Evolutionary conservation across 1,140 invertebrate species (phyloP).

Genomic region (Sycophaga agraensis): DNA sequence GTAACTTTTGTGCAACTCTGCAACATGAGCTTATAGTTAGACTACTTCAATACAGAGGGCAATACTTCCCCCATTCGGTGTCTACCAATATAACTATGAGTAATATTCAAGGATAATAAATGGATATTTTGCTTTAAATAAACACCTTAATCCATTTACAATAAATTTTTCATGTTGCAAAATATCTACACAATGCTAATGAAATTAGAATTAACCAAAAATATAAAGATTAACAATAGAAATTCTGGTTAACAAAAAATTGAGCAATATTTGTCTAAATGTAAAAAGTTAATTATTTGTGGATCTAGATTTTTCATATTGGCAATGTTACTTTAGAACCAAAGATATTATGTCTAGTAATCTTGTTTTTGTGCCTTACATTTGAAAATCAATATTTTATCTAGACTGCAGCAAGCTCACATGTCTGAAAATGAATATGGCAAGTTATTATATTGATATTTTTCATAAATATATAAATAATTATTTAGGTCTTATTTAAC

Average conservation of each 20-base stretch:
- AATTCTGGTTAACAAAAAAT: too few species aligned
- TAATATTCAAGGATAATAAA: slow-evolving; percentile 13
- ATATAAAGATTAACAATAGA: too few species aligned
- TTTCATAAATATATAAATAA: too few species aligned
- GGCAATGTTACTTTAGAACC: too few species aligned
- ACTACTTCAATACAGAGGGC: slow-evolving; percentile 30
- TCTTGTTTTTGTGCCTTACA: too few species aligned
- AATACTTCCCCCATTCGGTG: slow-evolving; percentile 11
- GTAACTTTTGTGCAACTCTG: slow-evolving; percentile 9
- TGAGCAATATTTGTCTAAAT: too few species aligned
- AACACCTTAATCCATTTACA: background rate
- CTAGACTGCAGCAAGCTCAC: background rate
- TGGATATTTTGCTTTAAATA: slow-evolving; percentile 6
- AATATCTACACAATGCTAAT: too few species aligned
- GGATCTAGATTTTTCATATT: too few species aligned
- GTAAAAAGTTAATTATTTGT: too few species aligned
- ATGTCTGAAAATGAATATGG: slow-evolving; percentile 10
- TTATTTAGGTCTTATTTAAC: too few species aligned
- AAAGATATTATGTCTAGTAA: too few species aligned
- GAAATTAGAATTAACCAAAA: too few species aligned
- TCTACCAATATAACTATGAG: slow-evolving; percentile 17
- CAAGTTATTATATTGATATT: slow-evolving; percentile 3
- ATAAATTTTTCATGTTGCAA: background rate
- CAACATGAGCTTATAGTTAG: slow-evolving; percentile 19
- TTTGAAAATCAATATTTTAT: background rate